phyloP scores from a whole-genome alignment of 2,888 invertebrate genomes.

The Torymus aiolomorphi region DNA sequence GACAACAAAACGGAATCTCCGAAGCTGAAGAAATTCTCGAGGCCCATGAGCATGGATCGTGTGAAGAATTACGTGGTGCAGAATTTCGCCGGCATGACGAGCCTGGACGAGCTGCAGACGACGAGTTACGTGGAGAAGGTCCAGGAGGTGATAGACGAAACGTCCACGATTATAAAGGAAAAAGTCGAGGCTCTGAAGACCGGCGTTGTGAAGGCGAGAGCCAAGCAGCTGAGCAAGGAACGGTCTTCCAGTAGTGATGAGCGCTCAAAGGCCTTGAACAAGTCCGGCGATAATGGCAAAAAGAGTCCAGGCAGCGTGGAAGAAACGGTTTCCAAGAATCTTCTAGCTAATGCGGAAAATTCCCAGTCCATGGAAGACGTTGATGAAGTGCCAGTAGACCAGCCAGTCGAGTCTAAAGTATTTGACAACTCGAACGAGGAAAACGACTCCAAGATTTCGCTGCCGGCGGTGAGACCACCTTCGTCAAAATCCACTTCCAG shows the following conservation, averaged over 20 bases:
- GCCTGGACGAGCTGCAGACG: slow-evolving; percentile 67
- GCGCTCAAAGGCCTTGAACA: slow-evolving; percentile 18
- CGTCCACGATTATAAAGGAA: slow-evolving; percentile 66
- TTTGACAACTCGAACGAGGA: slow-evolving; percentile 1
- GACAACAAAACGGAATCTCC: slow-evolving; percentile 8
- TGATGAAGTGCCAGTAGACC: not conserved
- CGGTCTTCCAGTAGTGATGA: slow-evolving; percentile 1
- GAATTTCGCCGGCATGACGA: slow-evolving; percentile 62
- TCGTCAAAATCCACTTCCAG: slow-evolving; percentile 59
- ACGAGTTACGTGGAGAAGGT: slow-evolving; percentile 68
- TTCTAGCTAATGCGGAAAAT: slow-evolving; percentile 54
- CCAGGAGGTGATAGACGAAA: slow-evolving; percentile 69
- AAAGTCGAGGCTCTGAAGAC: slow-evolving; percentile 67
- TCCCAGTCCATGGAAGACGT: not conserved
- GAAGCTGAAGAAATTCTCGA: slow-evolving; percentile 45
- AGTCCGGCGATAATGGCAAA: not conserved
- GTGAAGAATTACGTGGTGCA: slow-evolving; percentile 64
- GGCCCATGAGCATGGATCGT: slow-evolving; percentile 62
- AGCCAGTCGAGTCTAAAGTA: not conserved
- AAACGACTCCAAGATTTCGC: slow-evolving; percentile 53
- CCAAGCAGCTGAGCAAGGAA: slow-evolving; percentile 22
- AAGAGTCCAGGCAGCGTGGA: slow-evolving; percentile 28
- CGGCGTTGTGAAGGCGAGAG: slow-evolving; percentile 51
- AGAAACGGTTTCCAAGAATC: slow-evolving; percentile 25
- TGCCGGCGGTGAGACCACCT: slow-evolving; percentile 68